Conservation (phyloP, 2,888 invertebrate species). For the Chaetogeoica ovagalla region DNA sequence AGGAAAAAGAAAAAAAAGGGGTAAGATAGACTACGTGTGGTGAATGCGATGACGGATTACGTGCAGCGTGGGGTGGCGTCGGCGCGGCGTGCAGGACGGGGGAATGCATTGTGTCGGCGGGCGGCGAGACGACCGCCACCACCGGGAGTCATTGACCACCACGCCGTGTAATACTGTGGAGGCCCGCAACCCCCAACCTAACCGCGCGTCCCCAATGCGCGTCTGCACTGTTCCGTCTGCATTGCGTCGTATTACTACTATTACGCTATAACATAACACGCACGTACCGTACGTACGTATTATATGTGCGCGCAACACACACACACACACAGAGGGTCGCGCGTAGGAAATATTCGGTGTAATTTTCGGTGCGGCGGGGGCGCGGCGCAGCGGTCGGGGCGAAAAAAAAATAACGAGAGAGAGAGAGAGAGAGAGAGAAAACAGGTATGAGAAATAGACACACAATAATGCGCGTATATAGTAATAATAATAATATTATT, state of each 20-base stretch:
- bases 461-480: neutral
- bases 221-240: too few relatives aligned
- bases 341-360: conserved; percentile 37
- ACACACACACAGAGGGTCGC: neutral
- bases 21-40: neutral
- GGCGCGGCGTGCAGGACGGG: neutral
- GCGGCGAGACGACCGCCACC: conserved; percentile 10
- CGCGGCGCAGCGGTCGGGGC: conserved; percentile 17
- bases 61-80: neutral
- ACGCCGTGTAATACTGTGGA: neutral
- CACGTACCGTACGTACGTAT: too few relatives aligned
- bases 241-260: neutral
- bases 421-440: neutral
- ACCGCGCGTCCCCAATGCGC: neutral
- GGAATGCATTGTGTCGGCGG: conserved; percentile 17
- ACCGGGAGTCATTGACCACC: conserved; percentile 44
- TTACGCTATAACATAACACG: neutral
- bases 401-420: conserved; percentile 1
- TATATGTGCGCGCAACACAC: neutral
- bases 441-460: neutral
- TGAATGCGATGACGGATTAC: conserved; percentile 39
- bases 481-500: conserved; percentile 14
- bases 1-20: conserved; percentile 30
- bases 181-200: neutral
- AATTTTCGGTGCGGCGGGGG: conserved; percentile 10